Conservation (phyloP, 1,140 invertebrate genomes). For the Dryas iulia region DNA sequence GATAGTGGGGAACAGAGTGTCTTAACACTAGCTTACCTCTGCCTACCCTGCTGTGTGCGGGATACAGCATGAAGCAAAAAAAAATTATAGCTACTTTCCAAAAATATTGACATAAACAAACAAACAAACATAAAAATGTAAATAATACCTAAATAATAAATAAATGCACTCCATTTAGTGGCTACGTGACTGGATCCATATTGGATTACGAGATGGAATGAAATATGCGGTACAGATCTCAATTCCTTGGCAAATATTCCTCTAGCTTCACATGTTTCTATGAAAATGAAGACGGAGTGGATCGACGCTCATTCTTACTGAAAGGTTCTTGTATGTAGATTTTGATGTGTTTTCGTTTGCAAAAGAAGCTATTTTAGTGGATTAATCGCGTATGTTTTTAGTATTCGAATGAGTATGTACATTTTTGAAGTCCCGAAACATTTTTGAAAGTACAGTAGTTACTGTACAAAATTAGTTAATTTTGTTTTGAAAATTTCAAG, state of each 20-base stretch:
- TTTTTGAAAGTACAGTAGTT: too few relatives aligned
- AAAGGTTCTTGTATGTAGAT: neutral
- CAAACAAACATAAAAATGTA: neutral
- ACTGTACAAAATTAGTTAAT: too few relatives aligned
- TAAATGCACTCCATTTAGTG: slow-evolving; percentile 1
- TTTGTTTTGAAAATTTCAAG: too few relatives aligned
- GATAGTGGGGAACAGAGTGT: neutral
- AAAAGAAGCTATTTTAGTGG: too few relatives aligned
- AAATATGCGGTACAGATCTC: slow-evolving; percentile 8
- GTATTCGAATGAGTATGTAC: too few relatives aligned
- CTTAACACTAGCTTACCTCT: neutral
- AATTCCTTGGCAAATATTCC: slow-evolving; percentile 8
- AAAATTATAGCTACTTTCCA: neutral
- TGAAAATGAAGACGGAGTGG: neutral
- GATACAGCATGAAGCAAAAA: neutral
- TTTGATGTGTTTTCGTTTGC: too few relatives aligned
- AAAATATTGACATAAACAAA: neutral
- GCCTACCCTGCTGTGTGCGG: neutral
- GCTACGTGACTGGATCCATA: neutral
- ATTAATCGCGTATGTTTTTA: too few relatives aligned
- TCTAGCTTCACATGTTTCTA: neutral
- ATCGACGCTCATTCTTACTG: neutral
- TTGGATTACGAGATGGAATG: slow-evolving; percentile 5
- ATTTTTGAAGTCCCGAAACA: too few relatives aligned
- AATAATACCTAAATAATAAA: neutral